Base-by-base conservation (phyloP, 2,113 vertebrate species). In the Macrotus californicus region DNA sequence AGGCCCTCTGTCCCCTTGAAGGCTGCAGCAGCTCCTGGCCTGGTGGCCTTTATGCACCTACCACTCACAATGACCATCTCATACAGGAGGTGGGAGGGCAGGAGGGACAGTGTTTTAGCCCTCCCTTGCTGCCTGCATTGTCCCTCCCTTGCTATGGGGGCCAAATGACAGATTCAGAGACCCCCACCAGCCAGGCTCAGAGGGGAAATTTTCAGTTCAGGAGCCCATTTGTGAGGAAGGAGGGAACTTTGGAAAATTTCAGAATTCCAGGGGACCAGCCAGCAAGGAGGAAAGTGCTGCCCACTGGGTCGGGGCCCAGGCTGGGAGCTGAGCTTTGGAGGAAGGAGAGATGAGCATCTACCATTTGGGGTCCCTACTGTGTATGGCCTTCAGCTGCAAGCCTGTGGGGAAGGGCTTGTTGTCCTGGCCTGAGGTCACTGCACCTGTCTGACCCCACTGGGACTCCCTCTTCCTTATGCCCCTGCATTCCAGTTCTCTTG, bases 21-120 rank as follows among this genome's bases (percentile, higher is more conserved):
- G 93, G 1, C 75, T 46, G 22, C 50, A 50, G 61, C n/a, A 31
- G 36, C 72, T 64, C 66, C 93, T 54, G 41, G 29, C 29, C 61
- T 3, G 36, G 48, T 8, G 18, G 11, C 67, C 34, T 0, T 22
- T 4, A 5, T 21, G 41, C 4, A 0, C 73, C 2, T 6, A 6
- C 31, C 24, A 61, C 22, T 50, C 75, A 13, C 41, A 56, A 39
- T 31, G 14, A 69, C 12, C 11, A 21, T 61, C 80, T 24, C 5
- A 5, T 3, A 1, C 69, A 36, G 46, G 26, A 54, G 24, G 10
- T 10, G 13, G 34, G 82, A 46, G 69, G 67, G 1, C 29, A n/a
- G 43, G 10, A 48, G 48, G 59, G 16, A 22, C 41, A 26, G 43
- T 0, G 4, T 61, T 26, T 24, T 31, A 31, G 66, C 34, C 46